phyloP scores from a whole-genome alignment of 1,140 invertebrate genomes.

The Hyles euphorbiae region DNA sequence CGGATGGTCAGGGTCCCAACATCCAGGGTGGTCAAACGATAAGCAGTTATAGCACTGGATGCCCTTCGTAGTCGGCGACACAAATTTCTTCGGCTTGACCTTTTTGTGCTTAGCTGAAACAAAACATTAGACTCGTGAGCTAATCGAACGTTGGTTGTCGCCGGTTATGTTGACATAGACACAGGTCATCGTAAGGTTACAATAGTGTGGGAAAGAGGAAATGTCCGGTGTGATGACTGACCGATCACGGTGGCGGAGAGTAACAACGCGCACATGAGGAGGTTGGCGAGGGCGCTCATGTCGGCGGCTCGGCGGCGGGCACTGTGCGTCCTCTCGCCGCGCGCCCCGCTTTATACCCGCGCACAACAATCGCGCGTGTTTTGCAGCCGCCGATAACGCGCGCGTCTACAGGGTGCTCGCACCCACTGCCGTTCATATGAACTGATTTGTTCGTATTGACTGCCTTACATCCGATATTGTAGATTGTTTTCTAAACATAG shows the following conservation, averaged over 20 bases:
- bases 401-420: constrained; percentile 12
- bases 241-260: constrained; percentile 39
- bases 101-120: constrained; percentile 57
- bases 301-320: constrained; percentile 3
- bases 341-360: constrained; percentile 37
- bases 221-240: constrained; percentile 11
- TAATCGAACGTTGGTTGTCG: too few species aligned
- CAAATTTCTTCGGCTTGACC: constrained; percentile 53
- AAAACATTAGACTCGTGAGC: too few species aligned
- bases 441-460: too few species aligned
- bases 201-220: too few species aligned
- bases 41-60: constrained; percentile 68
- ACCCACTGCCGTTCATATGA: too few species aligned
- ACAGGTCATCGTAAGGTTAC: too few species aligned
- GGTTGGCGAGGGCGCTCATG: constrained; percentile 34
- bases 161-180: too few species aligned
- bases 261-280: constrained; percentile 22
- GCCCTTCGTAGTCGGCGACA: constrained; percentile 52
- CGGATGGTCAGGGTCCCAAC: constrained; percentile 67
- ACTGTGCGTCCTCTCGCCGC: constrained; percentile 3
- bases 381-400: constrained; percentile 25
- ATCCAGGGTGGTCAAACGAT: constrained; percentile 63
- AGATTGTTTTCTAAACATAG: too few species aligned
- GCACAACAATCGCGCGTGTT: constrained; percentile 32
- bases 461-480: too few species aligned